Conservation (phyloP, 2,888 invertebrate species). For the Acanthopleura granulata region DNA sequence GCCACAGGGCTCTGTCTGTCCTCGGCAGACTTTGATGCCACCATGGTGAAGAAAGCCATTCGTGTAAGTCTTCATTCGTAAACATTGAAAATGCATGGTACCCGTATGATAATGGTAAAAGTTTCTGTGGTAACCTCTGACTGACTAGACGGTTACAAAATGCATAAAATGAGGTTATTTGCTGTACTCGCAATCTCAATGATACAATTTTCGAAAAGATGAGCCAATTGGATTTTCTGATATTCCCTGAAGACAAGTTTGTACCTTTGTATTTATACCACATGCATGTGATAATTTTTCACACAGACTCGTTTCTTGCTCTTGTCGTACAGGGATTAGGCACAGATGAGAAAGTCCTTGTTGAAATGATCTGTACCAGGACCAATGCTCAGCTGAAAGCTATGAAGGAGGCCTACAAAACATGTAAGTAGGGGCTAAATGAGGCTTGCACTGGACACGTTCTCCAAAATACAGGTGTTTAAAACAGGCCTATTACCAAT, state of each 20-base stretch:
- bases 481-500: no score
- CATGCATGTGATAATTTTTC: not conserved
- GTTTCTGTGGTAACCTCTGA: no score
- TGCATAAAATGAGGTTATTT: not conserved
- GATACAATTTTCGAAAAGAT: no score
- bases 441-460: no score
- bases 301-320: not conserved
- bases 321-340: slow-evolving; percentile 62
- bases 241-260: not conserved
- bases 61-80: slow-evolving; percentile 47
- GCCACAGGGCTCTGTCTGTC: slow-evolving; percentile 61
- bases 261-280: not conserved
- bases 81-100: no score
- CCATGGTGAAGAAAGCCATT: slow-evolving; percentile 65
- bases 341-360: slow-evolving; percentile 68
- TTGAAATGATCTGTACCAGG: slow-evolving; percentile 68
- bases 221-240: not conserved
- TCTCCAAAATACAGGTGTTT: no score
- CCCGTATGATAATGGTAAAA: no score
- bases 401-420: slow-evolving; percentile 64
- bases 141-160: no score
- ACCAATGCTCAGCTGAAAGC: slow-evolving; percentile 65
- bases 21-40: slow-evolving; percentile 68
- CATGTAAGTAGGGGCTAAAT: slow-evolving; percentile 52
- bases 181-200: no score